Evolutionary conservation across 1,140 invertebrate species (phyloP).

Genomic region (Hyles vespertilio): DNA sequence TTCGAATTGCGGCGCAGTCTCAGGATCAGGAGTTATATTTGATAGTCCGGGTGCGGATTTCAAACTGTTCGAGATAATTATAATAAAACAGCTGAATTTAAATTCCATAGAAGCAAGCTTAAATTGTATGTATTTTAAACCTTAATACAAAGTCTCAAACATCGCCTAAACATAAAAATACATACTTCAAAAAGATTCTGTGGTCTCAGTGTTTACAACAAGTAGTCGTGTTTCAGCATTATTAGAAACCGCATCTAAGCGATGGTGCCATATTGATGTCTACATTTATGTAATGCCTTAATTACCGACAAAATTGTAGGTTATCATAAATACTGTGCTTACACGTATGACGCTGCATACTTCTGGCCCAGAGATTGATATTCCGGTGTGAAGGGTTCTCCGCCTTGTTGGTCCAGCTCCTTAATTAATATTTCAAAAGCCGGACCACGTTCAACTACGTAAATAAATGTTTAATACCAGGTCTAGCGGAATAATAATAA

Average conservation of each 20-base stretch:
- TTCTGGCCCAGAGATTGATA: constrained; percentile 27
- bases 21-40: constrained; percentile 28
- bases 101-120: not conserved
- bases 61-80: constrained; percentile 25
- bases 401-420: constrained; percentile 27
- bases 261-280: no score
- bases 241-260: no score
- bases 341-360: constrained; percentile 41
- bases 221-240: no score
- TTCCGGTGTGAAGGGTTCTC: constrained; percentile 35
- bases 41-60: constrained; percentile 45
- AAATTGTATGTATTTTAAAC: no score
- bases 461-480: not conserved
- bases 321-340: constrained; percentile 11
- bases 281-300: no score
- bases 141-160: no score
- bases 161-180: no score
- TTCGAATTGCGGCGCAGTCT: constrained; percentile 32
- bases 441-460: constrained; percentile 46
- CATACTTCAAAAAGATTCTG: no score
- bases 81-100: constrained; percentile 11
- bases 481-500: no score
- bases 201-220: no score
- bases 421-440: constrained; percentile 42
- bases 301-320: no score